phyloP scores from a whole-genome alignment of 2,113 vertebrate species.

The Siniperca knerii region DNA sequence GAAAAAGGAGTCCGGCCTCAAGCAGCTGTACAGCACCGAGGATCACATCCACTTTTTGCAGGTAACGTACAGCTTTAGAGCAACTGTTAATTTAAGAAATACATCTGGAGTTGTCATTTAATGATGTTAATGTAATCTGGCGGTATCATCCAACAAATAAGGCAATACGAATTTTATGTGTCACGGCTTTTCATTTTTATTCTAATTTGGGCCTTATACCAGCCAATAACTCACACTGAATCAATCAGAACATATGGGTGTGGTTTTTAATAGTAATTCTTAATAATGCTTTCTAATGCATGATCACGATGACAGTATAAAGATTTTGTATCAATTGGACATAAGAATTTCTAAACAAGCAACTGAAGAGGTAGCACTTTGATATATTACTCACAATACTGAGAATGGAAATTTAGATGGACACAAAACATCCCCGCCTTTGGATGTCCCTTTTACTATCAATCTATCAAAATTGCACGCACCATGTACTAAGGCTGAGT shows the following conservation, averaged over 20 bases:
- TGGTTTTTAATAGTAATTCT: neutral
- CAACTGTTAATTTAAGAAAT: neutral
- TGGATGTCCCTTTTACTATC: neutral
- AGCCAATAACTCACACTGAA: neutral
- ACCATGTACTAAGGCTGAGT: too few relatives aligned
- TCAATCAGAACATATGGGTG: neutral
- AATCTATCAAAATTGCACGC: neutral
- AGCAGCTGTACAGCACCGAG: constrained; percentile 87
- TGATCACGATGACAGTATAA: neutral
- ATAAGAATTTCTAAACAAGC: neutral
- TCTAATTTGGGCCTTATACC: neutral
- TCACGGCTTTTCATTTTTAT: neutral
- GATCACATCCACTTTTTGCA: constrained; percentile 88
- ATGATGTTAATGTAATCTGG: neutral
- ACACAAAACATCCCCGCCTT: neutral
- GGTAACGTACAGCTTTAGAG: constrained; percentile 59
- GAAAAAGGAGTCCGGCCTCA: constrained; percentile 85
- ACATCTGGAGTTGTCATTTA: neutral
- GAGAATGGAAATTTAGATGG: neutral
- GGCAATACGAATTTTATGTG: neutral
- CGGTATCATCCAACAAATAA: neutral
- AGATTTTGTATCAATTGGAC: neutral
- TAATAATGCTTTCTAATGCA: neutral
- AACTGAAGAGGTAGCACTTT: neutral
- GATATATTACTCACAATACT: neutral